Conservation (phyloP, 2,113 vertebrate species). For the Plecotus auritus region DNA sequence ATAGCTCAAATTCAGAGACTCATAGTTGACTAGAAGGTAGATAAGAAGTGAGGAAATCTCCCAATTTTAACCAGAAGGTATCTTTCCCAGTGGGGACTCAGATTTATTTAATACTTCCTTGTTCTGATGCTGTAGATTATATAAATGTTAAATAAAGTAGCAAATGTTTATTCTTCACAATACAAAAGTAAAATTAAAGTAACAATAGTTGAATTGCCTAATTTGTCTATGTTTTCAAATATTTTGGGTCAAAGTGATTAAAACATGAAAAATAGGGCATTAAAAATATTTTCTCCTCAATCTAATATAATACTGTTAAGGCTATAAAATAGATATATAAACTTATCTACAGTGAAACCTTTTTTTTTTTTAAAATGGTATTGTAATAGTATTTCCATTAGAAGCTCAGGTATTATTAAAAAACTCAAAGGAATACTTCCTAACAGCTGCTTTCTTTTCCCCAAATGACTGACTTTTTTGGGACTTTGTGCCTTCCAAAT, state of each 20-base stretch:
- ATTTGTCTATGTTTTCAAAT: neutral
- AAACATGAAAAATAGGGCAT: neutral
- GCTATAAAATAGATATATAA: neutral
- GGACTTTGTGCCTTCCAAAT: slow-evolving; percentile 70
- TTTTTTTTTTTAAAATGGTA: neutral
- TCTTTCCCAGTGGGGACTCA: neutral
- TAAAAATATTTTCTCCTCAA: neutral
- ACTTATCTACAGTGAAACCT: neutral
- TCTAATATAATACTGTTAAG: neutral
- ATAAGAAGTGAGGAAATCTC: neutral
- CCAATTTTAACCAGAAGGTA: neutral
- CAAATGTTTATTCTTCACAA: neutral
- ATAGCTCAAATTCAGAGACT: neutral
- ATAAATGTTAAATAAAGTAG: neutral
- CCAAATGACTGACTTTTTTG: slow-evolving; percentile 68
- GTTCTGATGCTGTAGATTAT: neutral
- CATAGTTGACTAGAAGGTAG: neutral
- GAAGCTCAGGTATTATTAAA: slow-evolving; percentile 65
- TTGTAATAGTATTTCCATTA: slow-evolving; percentile 47
- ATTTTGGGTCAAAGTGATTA: neutral
- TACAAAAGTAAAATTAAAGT: slow-evolving; percentile 12
- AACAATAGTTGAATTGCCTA: neutral
- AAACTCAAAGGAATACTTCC: slow-evolving; percentile 63
- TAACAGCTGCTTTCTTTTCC: slow-evolving; percentile 73
- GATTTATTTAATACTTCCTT: neutral